Evolutionary conservation across 2,797 vertebrate genomes (phyloP), one percentile per base, ranked within the genome.

Genomic region (Gymnoscopelus microlampas): DNA sequence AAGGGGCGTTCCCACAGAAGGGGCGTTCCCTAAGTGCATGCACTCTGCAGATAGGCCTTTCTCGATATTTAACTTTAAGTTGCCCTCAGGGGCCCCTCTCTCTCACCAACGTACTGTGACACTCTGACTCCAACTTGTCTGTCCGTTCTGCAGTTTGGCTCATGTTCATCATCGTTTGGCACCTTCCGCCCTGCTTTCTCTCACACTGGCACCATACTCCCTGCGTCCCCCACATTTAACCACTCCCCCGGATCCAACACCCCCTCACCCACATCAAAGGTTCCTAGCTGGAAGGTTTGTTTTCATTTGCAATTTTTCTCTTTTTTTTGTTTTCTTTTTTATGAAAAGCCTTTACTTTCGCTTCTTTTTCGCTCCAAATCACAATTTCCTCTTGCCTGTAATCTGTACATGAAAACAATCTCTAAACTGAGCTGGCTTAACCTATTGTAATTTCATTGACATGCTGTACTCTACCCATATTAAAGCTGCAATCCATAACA

Each of bases 261-360:
- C 93, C 95, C 97, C 87, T 93, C 93, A 93, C 96, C 96, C 95
- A 97, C 97, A 96, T 97, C 97, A 95, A 98, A 97, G 95, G 95
- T 97, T 95, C 95, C 96, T 96, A 96, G 95, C 94, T 98, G 97
- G 98, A 99, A 99, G 98, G 98, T 99, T 98, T 95, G 98, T 99
- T 97, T 95, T 96, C 91, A 93, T 94, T 96, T 95, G 92, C 89
- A 84, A 77, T 88, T 85, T 53, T 44, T 10, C 8, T 0, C 5
- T 10, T 44, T 79, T 83, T 26, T 47, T 70, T 68, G 89, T 82
- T 85, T 14, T 44, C 3, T 81, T 90, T 50, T 70, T 51, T 32
- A 71, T 60, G 56, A 75, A 49, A 66, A 54, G 49, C 19, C 60
- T 70, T 72, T 63, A 83, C 87, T 53, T 85, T 53, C 73, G 70